Evolutionary conservation across 2,888 invertebrate genomes (phyloP), one percentile per base, ranked within the genome.

Genomic region (Trachelus iudaicus): DNA sequence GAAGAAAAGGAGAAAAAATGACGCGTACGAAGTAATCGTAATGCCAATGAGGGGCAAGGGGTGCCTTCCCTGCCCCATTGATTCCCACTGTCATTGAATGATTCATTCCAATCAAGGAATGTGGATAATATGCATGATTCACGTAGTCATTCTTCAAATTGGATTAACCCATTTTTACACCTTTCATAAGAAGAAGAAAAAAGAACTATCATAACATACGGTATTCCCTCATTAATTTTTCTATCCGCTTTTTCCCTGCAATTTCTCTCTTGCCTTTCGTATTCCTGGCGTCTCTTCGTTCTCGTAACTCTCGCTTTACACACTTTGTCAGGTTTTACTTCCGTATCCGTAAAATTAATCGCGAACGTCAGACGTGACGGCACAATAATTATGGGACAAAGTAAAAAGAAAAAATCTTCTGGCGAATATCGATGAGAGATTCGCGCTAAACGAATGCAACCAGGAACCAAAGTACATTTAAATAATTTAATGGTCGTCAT

Each of bases 51-150:
- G 40, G 6, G 6, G 15, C 0, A 6, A 15, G 23, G 1, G 34
- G 9, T 34, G 2, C 0, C 15, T 1, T 0, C 12, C 12, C 35
- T n/a, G n/a, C n/a, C 35, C 12, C 4, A 13, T 37, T 37, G 0
- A 23, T 56, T 56, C 6, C 1, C 15, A 6, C 15, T 9, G 40
- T 56, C 40, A 15, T 9, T 23, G 40, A 56, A 56, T 23, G 40
- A 56, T 56, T 23, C 23, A 56, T 56, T 56, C 6, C 40, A 56
- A 56, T 56, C 23, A 56, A 15, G 15, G 6, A 15, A 56, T 6
- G 1, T 4, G 40, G 9, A 56, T 23, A 6, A 23, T 6, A 56
- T 6, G 40, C 40, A 23, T 23, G 1, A 23, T 56, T 56, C 23
- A 56, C 23, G 40, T 23, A 56, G 40, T 15, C 23, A 23, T 56